Base-by-base conservation (phyloP, 2,888 invertebrate genomes). In the Poecilobothrus nobilitatus region DNA sequence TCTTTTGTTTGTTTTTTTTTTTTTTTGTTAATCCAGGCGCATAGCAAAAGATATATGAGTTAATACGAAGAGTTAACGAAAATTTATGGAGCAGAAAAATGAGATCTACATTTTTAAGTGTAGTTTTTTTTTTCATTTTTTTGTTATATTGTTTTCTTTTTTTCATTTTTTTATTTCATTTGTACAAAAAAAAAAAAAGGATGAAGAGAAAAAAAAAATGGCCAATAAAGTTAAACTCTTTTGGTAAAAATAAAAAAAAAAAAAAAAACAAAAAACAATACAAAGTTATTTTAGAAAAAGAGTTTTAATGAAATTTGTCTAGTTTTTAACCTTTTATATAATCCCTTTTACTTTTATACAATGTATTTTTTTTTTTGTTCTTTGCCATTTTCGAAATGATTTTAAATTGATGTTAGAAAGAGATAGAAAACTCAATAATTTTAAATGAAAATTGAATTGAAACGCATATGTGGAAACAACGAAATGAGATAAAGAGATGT, bases 31-130 rank as follows among this genome's bases (percentile, higher is more conserved):
- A 41, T 41, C 41, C 41, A 12, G 15, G 41, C 41, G 15, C 9
- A 41, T 15, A 41, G 15, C 1, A n/a, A 53, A 12, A 53, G 18
- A 53, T 12, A 53, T 53, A 53, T n/a, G 53, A 53, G 53, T n/a
- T 53, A 53, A 53, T 6, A 53, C 18, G 53, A 18, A 18, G 53
- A 53, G 53, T 53, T 53, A 53, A 53, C 53, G 53, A 53, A 53
- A 53, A 53, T 53, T 53, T 53, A 53, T 53, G 53, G 53, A 18
- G 53, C 53, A 53, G 53, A 53, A 53, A 53, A 53, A 53, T 18
- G 53, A 53, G 6, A 12, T 53, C n/a, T 53, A 53, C 53, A 53
- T 53, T 53, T 53, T 53, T 5, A 27, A 27, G 53, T 6, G 2
- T 4, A 8, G 53, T 53, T 53, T 53, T 53, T 53, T 15, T 18